A percentile compares a stretch with the other conserved stretches of the same genome.
These are phyloP conservation scores for Micrasema minimum DNA, from an alignment of 1,140 invertebrate genomes.

Conservation along the genomic window DNA sequence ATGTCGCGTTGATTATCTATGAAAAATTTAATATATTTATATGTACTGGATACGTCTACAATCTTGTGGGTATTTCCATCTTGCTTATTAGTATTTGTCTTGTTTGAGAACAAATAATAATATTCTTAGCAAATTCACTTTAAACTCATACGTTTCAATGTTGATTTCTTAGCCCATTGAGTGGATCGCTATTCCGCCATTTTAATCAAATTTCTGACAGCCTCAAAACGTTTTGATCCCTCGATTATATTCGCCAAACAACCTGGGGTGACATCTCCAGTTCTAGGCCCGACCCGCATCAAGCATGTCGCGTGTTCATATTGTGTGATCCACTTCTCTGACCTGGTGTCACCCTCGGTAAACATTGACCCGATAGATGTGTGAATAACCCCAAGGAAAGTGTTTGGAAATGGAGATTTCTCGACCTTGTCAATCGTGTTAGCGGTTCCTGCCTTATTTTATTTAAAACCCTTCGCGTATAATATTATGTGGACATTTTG, in stretches of 20 bases:
- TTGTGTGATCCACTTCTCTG: slow-evolving; percentile 46
- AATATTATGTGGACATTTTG: too few relatives aligned
- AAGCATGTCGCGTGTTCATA: slow-evolving; percentile 46
- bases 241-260: slow-evolving; percentile 18
- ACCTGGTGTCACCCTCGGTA: background rate
- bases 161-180: too few relatives aligned
- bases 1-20: too few relatives aligned
- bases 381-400: slow-evolving; percentile 3
- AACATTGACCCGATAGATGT: slow-evolving; percentile 10
- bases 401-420: slow-evolving; percentile 1
- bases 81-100: too few relatives aligned
- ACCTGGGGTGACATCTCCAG: slow-evolving; percentile 18
- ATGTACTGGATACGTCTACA: too few relatives aligned
- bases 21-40: too few relatives aligned
- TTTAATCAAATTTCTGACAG: background rate
- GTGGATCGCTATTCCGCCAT: too few relatives aligned
- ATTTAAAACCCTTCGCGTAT: background rate
- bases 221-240: slow-evolving; percentile 12
- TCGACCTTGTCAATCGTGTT: slow-evolving; percentile 14
- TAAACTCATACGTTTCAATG: too few relatives aligned
- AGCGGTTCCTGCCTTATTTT: background rate
- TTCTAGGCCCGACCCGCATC: slow-evolving; percentile 36
- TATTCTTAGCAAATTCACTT: too few relatives aligned
- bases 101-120: too few relatives aligned
- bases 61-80: too few relatives aligned